Base-by-base conservation (phyloP, 2,797 vertebrate species). In the Xenentodon cancila region DNA sequence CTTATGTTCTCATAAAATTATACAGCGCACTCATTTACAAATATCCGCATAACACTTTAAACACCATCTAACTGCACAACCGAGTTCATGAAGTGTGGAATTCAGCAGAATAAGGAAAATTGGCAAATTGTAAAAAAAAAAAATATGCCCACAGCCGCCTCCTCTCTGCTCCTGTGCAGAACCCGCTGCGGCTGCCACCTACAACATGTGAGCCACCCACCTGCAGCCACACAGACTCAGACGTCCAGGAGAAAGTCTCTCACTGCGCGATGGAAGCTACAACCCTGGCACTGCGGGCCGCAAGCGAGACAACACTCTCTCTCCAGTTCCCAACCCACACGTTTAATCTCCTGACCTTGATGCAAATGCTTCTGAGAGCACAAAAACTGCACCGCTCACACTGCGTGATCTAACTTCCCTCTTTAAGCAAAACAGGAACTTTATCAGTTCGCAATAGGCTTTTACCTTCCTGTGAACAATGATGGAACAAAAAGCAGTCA, bases 331-430 rank as follows among this genome's bases (percentile, higher is more conserved):
- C 89, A 89, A 87, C 91, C 91, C 90, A 92, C 90, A 88, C 85
- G 81, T 88, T 91, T 90, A 89, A 92, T 92, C 90, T 91, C 84
- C 81, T 84, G 84, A 89, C 90, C 88, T 89, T 88, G 80, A 93
- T 92, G 90, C 91, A 93, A 92, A 93, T 91, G 84, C 83, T 83
- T 88, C 79, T 75, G 79, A 90, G 84, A 86, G 88, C 57, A 84
- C 30, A 75, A 73, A 80, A 79, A 81, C 81, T 82, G 81, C 66
- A 61, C 79, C 52, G 53, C 77, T 79, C 73, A 79, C 77, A 66
- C 52, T 88, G 75, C 75, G 75, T 79, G 75, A 84, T 84, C 82
- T 77, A 83, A 88, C 85, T 88, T 88, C 80, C 82, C 84, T 87
- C 72, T 86, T 77, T 81, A 88, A 88, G 82, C 85, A 80, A 86